These are phyloP conservation scores for Channa argus DNA, from an alignment of 2,113 vertebrate genomes.

Conservation along the genomic window DNA sequence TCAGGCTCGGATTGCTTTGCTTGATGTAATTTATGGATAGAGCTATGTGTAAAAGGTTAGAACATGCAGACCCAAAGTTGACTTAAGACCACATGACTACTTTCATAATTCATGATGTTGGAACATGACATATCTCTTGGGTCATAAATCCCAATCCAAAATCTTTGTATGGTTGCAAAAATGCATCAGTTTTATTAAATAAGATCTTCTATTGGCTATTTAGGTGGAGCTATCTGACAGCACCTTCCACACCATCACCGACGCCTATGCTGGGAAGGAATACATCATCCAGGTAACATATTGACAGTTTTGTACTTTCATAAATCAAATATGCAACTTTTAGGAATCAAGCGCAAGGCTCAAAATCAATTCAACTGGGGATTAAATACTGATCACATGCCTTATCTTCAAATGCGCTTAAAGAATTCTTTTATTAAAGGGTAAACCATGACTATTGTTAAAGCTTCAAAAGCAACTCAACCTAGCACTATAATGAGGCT, in stretches of 20 bases:
- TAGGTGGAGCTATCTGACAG: constrained; percentile 96
- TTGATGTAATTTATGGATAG: constrained; percentile 51
- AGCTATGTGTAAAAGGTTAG: constrained; percentile 17
- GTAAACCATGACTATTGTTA: no score
- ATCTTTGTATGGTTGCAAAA: constrained; percentile 1
- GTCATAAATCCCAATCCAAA: background rate
- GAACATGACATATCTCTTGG: constrained; percentile 13
- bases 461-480: no score
- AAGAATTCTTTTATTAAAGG: no score
- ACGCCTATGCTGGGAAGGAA: constrained; percentile 94
- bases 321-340: no score
- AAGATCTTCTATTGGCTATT: constrained; percentile 3
- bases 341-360: no score
- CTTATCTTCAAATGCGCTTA: no score
- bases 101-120: constrained; percentile 43
- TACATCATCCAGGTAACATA: constrained; percentile 93
- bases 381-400: no score
- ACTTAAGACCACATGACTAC: constrained; percentile 28
- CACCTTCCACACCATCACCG: constrained; percentile 93
- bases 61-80: constrained; percentile 37
- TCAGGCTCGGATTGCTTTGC: constrained; percentile 34
- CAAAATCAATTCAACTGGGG: no score
- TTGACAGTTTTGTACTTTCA: no score
- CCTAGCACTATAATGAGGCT: no score
- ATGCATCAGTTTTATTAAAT: constrained; percentile 1